phyloP scores from a whole-genome alignment of 2,113 vertebrate genomes.

The Camelus dromedarius region DNA sequence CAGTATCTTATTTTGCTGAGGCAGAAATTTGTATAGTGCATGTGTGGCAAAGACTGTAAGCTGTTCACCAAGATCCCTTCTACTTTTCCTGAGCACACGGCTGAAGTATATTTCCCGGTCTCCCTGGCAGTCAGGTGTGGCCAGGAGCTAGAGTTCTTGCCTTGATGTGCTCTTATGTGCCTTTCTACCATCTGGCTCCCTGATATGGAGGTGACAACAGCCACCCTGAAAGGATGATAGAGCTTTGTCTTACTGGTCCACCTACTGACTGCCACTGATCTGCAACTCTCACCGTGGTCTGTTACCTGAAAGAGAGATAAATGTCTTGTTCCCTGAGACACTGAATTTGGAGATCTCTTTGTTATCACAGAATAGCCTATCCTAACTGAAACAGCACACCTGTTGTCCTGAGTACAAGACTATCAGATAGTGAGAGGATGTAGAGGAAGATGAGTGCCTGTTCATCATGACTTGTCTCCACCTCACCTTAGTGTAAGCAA shows the following conservation, averaged over 20 bases:
- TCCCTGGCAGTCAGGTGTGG: not conserved
- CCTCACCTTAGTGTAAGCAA: not conserved
- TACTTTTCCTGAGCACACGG: not conserved
- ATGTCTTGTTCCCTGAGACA: not conserved
- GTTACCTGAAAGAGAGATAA: not conserved
- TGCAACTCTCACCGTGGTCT: not conserved
- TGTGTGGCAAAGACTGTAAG: not conserved
- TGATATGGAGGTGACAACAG: not conserved
- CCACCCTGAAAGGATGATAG: not conserved
- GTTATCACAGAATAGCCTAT: not conserved
- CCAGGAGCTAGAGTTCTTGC: not conserved
- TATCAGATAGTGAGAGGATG: not conserved
- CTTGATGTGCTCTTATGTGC: not conserved
- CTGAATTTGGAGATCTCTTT: not conserved
- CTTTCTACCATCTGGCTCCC: not conserved
- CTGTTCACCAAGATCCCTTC: not conserved
- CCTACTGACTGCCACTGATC: not conserved
- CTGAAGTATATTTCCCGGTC: not conserved
- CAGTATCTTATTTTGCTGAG: not conserved
- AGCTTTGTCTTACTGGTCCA: not conserved
- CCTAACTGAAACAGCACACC: not conserved
- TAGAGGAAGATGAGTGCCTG: not conserved
- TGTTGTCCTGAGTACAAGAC: not conserved
- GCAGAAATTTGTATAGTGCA: not conserved
- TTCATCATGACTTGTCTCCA: not conserved